Percentiles rank a stretch among this genome's conserved stretches.
phyloP scores from a whole-genome alignment of 2,113 vertebrate genomes.

The Ceratotherium simum region DNA sequence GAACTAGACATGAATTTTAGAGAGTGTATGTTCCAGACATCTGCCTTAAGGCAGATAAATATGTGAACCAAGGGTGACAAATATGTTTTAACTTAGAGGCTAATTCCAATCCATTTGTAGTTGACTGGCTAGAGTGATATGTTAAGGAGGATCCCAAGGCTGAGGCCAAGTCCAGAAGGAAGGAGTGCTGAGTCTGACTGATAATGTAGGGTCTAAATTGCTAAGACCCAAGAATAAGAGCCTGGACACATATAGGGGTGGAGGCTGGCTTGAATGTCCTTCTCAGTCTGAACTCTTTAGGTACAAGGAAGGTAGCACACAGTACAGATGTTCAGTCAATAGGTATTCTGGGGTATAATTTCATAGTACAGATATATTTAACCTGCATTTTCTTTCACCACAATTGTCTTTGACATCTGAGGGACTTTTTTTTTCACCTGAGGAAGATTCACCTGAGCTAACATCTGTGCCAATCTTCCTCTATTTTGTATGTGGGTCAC shows the following conservation, averaged over 20 bases:
- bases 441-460: too few relatives aligned
- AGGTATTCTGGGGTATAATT: neutral
- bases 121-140: neutral
- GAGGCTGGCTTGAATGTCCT: neutral
- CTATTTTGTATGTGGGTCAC: too few relatives aligned
- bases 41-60: conserved; percentile 53
- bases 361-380: neutral
- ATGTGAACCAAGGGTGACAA: conserved; percentile 52
- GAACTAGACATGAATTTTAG: conserved; percentile 41
- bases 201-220: neutral
- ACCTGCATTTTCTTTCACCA: neutral
- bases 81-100: neutral
- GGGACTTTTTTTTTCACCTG: neutral
- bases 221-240: neutral
- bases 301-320: neutral
- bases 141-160: neutral
- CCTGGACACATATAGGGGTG: neutral
- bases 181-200: neutral
- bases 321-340: neutral
- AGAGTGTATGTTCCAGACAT: neutral
- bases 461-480: too few relatives aligned
- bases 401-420: neutral
- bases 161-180: neutral
- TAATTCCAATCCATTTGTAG: neutral
- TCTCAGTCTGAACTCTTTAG: neutral